Conservation (phyloP, 2,113 vertebrate genomes). For the Myrmecobius fasciatus region DNA sequence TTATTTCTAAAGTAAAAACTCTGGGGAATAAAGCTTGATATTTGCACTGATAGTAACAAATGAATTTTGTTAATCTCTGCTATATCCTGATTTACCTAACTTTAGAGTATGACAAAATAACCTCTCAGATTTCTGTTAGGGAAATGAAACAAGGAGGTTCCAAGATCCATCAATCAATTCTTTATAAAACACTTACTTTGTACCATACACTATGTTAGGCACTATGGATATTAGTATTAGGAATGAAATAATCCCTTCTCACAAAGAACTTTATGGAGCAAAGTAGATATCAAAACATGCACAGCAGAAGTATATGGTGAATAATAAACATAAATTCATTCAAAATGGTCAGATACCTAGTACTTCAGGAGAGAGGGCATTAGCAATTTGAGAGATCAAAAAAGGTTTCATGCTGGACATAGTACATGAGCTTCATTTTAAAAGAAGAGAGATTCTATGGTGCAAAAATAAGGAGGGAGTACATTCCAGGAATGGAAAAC, state of each 20-base stretch:
- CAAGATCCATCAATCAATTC: neutral
- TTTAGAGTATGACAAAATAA: conserved; percentile 21
- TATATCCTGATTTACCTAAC: conserved; percentile 36
- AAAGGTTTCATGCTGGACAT: neutral
- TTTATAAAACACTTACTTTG: neutral
- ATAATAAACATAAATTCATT: neutral
- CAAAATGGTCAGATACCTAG: neutral
- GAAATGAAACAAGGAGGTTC: conserved; percentile 8
- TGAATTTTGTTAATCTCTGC: conserved; percentile 50
- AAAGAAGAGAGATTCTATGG: neutral
- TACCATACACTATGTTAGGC: neutral
- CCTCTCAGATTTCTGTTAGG: conserved; percentile 20
- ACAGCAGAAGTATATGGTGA: neutral
- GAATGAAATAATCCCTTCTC: neutral
- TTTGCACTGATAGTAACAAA: conserved; percentile 57
- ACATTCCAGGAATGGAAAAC: neutral
- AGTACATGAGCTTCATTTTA: neutral
- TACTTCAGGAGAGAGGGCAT: neutral
- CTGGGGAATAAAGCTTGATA: conserved; percentile 58
- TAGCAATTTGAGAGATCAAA: neutral
- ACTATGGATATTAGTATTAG: neutral
- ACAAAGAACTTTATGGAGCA: neutral
- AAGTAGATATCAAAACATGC: neutral
- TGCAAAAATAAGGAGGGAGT: neutral
- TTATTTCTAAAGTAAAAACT: conserved; percentile 41